Base-by-base conservation (phyloP, 2,888 invertebrate genomes). In the Metellina segmentata region DNA sequence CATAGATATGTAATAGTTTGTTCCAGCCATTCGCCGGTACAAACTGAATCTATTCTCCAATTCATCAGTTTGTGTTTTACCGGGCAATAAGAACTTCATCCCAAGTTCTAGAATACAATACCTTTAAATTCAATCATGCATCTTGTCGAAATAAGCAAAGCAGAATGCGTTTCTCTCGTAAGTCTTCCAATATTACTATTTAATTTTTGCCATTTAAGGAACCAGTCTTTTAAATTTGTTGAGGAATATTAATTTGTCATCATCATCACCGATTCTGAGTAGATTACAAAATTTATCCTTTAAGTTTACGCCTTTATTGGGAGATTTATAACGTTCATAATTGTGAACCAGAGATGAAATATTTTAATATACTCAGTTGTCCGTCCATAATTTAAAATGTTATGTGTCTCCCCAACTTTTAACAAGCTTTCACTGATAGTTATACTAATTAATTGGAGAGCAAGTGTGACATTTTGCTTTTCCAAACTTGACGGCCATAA, bases 401-500 rank as follows among this genome's bases (percentile, higher is more conserved):
- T 74, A 74, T 74, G 8, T 4, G 8, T 6, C 11, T 13, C 11
- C 7, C 74, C 74, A 34, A 74, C 4, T 11, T 74, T 6, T 4
- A 74, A 20, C 7, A 74, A 74, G 19, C 74, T 74, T 74, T 74
- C 48, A n/a, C 74, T 74, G 11, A 74, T 19, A 74, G 19, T 34
- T 19, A 74, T 19, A 74, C 19, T 74, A 2, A 74, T 19, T 74
- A 74, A 6, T 74, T 78, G 79, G 8, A 78, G 19, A 19, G 49
- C 79, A 13, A 78, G 19, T 52, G 19, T 78, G 4, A 78, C 79
- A 78, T 78, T 78, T 78, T 78, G 79, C 52, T 52, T 78, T 19
- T 78, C 79, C 49, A 78, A 78, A 49, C 79, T 78, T 4, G 79
- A 78, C 9, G 79, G 79, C 69, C 82, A 82, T 82, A 82, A 82